Conservation (phyloP, 1,140 invertebrate genomes). For the Sycobia sp. region DNA sequence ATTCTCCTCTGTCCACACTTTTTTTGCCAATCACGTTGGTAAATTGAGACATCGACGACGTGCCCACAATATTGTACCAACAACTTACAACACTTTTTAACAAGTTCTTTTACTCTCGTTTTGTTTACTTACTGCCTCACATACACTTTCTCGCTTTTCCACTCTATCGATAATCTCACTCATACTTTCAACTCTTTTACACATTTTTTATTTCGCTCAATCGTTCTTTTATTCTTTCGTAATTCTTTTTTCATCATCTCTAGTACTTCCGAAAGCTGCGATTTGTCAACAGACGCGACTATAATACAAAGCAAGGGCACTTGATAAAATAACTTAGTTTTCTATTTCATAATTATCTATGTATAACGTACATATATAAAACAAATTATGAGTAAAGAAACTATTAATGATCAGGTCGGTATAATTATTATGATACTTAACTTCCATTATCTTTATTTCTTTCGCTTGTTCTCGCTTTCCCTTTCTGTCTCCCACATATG, state of each 20-base stretch:
- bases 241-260: constrained; percentile 33
- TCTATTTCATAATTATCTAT: constrained; percentile 62
- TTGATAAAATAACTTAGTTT: constrained; percentile 63
- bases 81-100: constrained; percentile 53
- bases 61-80: constrained; percentile 50
- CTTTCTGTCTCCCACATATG: no score
- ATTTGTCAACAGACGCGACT: constrained; percentile 57
- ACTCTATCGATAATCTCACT: constrained; percentile 38
- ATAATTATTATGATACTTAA: constrained; percentile 50
- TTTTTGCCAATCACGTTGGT: constrained; percentile 49
- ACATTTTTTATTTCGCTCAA: constrained; percentile 28
- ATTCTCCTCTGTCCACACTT: constrained; percentile 55
- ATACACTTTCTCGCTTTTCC: constrained; percentile 36
- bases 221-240: constrained; percentile 32
- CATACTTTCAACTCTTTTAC: constrained; percentile 16
- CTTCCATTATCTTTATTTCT: constrained; percentile 38
- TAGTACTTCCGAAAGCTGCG: constrained; percentile 52
- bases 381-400: constrained; percentile 60
- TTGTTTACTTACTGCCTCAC: constrained; percentile 27
- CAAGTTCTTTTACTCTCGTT: constrained; percentile 41
- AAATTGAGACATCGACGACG: constrained; percentile 44
- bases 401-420: constrained; percentile 52
- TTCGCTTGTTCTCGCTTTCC: constrained; percentile 4
- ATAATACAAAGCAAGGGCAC: constrained; percentile 64
- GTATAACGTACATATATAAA: constrained; percentile 61